phyloP scores from a whole-genome alignment of 2,888 invertebrate species.

The Allacma fusca region DNA sequence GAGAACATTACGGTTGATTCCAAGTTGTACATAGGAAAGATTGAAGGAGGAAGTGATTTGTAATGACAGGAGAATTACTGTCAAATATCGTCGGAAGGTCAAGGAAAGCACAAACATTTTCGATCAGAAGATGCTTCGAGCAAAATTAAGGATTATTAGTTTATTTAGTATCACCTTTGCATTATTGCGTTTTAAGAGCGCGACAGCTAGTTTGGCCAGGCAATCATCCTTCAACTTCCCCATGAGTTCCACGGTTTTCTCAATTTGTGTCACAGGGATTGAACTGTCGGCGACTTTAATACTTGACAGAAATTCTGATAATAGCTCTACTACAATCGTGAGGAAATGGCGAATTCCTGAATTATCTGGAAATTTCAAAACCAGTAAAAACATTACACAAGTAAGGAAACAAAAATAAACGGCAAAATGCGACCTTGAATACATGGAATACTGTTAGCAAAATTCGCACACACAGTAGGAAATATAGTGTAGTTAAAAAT shows the following conservation, averaged over 20 bases:
- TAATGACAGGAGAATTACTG: too few species aligned
- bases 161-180: conserved; percentile 25
- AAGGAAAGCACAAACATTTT: not conserved
- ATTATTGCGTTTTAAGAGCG: conserved; percentile 34
- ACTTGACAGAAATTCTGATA: conserved; percentile 49
- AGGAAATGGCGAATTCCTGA: conserved; percentile 30
- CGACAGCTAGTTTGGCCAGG: conserved; percentile 44
- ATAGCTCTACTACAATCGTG: conserved; percentile 46
- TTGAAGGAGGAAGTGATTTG: too few species aligned
- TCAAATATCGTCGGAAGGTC: too few species aligned
- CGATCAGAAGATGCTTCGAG: not conserved
- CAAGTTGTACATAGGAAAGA: too few species aligned
- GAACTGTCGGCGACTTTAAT: conserved; percentile 55
- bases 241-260: conserved; percentile 54
- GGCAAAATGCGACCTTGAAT: not conserved
- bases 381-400: too few species aligned
- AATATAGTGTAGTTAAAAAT: not conserved
- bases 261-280: conserved; percentile 49
- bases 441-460: not conserved
- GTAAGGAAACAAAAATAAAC: too few species aligned
- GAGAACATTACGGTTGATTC: too few species aligned
- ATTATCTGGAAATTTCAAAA: conserved; percentile 24
- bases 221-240: conserved; percentile 46
- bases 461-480: too few species aligned
- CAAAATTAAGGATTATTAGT: too few species aligned